Percentiles rank a stretch among this genome's conserved stretches.
Evolutionary conservation across 1,140 invertebrate genomes (phyloP).

Genomic region (Brachionus calyciflorus): DNA sequence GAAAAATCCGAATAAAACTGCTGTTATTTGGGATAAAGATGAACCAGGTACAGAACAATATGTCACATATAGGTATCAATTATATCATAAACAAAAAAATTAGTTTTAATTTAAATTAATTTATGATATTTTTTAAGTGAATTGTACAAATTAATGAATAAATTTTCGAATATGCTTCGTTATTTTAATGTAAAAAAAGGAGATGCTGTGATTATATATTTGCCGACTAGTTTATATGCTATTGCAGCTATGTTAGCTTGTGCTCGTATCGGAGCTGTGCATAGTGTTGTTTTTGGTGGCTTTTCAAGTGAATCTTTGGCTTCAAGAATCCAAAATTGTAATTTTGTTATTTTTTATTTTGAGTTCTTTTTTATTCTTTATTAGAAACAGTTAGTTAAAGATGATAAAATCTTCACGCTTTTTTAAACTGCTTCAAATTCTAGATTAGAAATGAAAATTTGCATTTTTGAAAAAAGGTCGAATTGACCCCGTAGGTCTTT

Average conservation of each 20-base stretch:
- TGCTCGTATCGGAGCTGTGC: constrained; percentile 64
- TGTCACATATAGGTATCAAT: constrained; percentile 61
- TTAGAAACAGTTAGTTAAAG: too few species aligned
- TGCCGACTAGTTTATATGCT: constrained; percentile 62
- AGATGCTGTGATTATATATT: constrained; percentile 64
- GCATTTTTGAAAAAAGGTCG: too few species aligned
- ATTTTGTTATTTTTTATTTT: too few species aligned
- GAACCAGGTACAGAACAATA: constrained; percentile 61
- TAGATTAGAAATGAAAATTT: too few species aligned
- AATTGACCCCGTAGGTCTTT: too few species aligned
- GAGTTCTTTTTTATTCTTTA: too few species aligned
- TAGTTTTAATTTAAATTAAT: too few species aligned
- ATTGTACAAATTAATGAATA: constrained; percentile 58
- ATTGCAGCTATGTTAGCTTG: constrained; percentile 63
- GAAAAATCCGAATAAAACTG: constrained; percentile 57
- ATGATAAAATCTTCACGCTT: too few species aligned
- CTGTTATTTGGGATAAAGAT: constrained; percentile 65
- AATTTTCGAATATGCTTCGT: constrained; percentile 61
- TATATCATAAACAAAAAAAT: too few species aligned
- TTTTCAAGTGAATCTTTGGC: constrained; percentile 66
- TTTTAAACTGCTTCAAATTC: too few species aligned
- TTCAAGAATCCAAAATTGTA: constrained; percentile 63
- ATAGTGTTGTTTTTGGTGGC: constrained; percentile 67
- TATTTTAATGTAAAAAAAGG: constrained; percentile 62
- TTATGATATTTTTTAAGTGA: constrained; percentile 54